phyloP scores from a whole-genome alignment of 1,140 invertebrate species.

The Anastrepha ludens region DNA sequence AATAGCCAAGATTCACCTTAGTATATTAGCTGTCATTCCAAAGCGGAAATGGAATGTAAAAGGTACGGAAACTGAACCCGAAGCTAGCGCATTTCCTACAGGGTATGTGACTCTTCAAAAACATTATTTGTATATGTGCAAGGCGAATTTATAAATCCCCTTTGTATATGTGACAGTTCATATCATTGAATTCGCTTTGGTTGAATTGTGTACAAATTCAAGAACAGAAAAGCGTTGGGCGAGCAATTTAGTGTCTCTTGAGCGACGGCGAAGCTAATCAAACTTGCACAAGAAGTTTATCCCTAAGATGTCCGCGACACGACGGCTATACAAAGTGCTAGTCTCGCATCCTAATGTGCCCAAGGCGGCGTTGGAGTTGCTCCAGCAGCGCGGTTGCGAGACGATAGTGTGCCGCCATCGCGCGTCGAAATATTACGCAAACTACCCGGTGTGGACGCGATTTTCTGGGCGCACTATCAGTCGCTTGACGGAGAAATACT shows the following conservation, averaged over 20 bases:
- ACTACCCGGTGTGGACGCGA: slow-evolving; percentile 80
- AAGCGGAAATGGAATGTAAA: too few relatives aligned
- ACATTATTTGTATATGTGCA: too few relatives aligned
- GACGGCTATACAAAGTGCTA: slow-evolving; percentile 71
- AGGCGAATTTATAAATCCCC: too few relatives aligned
- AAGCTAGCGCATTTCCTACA: too few relatives aligned
- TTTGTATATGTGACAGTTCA: too few relatives aligned
- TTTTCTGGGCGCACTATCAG: slow-evolving; percentile 84
- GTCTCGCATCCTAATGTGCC: slow-evolving; percentile 74
- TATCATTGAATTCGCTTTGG: too few relatives aligned
- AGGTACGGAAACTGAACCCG: too few relatives aligned
- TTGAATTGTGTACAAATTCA: background rate
- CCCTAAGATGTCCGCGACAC: slow-evolving; percentile 54
- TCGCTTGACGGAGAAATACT: slow-evolving; percentile 83
- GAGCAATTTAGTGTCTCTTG: background rate
- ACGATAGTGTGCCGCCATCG: slow-evolving; percentile 67
- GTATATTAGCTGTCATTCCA: too few relatives aligned
- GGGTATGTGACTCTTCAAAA: too few relatives aligned
- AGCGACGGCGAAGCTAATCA: background rate
- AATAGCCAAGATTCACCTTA: too few relatives aligned
- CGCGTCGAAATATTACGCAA: slow-evolving; percentile 78
- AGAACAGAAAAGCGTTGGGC: background rate
- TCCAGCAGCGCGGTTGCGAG: slow-evolving; percentile 69
- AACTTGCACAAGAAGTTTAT: background rate
- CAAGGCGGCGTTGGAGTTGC: slow-evolving; percentile 69